Base-by-base conservation (phyloP, 2,113 vertebrate species). In the Gopherus flavomarginatus region DNA sequence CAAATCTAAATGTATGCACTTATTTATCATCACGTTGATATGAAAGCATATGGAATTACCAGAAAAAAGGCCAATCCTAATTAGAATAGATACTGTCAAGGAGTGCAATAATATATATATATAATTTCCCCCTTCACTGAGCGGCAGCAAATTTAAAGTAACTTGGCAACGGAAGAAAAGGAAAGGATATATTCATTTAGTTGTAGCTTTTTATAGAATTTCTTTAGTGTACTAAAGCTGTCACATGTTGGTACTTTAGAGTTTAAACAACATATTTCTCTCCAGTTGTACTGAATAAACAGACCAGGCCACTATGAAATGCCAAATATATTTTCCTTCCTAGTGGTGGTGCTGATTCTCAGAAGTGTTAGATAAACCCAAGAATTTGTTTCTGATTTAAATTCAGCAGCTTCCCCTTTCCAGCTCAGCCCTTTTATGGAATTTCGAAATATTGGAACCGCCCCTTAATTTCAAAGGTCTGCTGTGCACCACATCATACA, bases 371-470 rank as follows among this genome's bases (percentile, higher is more conserved):
- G 53, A 77, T 57, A 87, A 86, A 84, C 31, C 49, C 95, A 93
- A 96, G 88, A 59, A 90, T 91, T 96, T 97, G 96, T 88, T 97
- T 84, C 83, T 84, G 81, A 78, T 95, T 98, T 97, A 89, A 89
- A 96, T 84, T 81, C 90, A 97, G 65, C 35, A 93, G 84, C 65
- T 96, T 96, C 92, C 53, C 52, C 83, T 97, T 97, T 94, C 92
- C 92, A 97, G 83, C 88, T 94, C 95, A 94, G 85, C 93, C 90
- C 54, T 93, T 95, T 97, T 78, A 93, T 90, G 69, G 69, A 62
- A 87, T 94, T 90, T 94, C n/a, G 95, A 91, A 88, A 94, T 92
- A 57, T 75, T 78, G 87, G 90, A 93, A 94, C 21, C 83, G 93
- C 26, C 88, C 2, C 90, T 88, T 54, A 88, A 5, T 10, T 90